Evolutionary conservation across 2,797 vertebrate species (phyloP), one percentile per base, ranked within the genome.

Genomic region (Coregonus ussuriensis): DNA sequence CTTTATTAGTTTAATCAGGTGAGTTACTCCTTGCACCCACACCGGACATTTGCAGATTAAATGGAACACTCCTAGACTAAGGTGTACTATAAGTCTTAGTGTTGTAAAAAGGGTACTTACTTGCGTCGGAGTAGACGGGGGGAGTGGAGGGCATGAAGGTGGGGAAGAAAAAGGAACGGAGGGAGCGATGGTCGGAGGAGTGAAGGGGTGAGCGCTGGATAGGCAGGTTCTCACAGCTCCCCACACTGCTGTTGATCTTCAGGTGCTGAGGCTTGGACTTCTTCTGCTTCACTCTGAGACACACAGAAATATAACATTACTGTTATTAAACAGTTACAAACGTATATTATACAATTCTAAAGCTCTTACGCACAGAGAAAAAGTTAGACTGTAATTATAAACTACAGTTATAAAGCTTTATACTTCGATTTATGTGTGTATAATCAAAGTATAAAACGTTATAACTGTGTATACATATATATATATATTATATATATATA

Each of bases 211-310:
- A 99, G 79, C 97, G 96, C 89, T 99, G 98, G 0, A 96, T 94
- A 0, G 98, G 97, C 84, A 99, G 95, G 89, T 99, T 99, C 93
- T 99, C 98, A 0, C 98, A 99, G 93, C 98, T 99, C 75, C 98
- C 98, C 92, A 98, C 97, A 0, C 96, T 97, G 94, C 94, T 97
- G 92, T 98, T 95, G 92, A 99, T 98, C 95, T 98, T 98, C 90
- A 99, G 96, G 95, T 98, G 99, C 93, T 99, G 87, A 80, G 98
- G 97, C 79, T 99, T 99, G 92, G 94, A 96, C 93, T 97, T 99
- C 94, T 99, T 99, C 95, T 63, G 59, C 59, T 98, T 99, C 82
- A 93, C 93, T 93, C 98, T 99, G 91, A 13, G 18, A 54, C 52
- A 31, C n/a, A 70, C 9, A 47, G 41, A 47, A n/a, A 73, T 29